Base-by-base conservation (phyloP, 2,888 invertebrate genomes). In the Drosophila cognata region DNA sequence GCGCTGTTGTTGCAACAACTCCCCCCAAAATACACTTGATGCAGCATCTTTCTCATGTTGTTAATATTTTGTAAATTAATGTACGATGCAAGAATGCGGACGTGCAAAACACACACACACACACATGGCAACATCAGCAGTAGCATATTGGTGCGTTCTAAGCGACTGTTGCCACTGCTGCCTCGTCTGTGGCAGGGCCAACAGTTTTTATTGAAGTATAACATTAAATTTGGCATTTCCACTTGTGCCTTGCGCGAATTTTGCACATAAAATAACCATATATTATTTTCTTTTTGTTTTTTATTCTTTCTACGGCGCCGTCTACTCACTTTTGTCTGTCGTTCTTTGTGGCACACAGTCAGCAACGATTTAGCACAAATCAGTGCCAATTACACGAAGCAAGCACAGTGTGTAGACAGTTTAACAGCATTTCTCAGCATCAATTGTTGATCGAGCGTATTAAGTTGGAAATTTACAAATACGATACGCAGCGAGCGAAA, bases 11-110 rank as follows among this genome's bases (percentile, higher is more conserved):
- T 71, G 63, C 69, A 59, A 50, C 74, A 38, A 16, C 28, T 53
- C 21, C 36, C 3, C 33, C 16, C 13, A n/a, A 33, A 28, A 50
- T 50, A 50, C 46, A 50, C 46, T n/a, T 43, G 25, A 59, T 53
- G 28, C 59, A 56, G 75, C 64, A 57, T 57, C 46, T 38, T 43
- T 63, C 82, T 69, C 89, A 79, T 76, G 85, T 80, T 87, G 85
- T 86, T 89, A 89, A 87, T 89, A 87, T 85, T 84, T 84, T 82
- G 86, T 74, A 89, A 87, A 87, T 89, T 87, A 89, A 87, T 89
- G 87, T 88, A 88, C 90, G 88, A 89, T 88, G 86, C 79, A 82
- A 83, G 87, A 87, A 87, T 87, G 87, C 87, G 87, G 87, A 87
- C 87, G 71, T 85, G 74, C 80, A 77, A 51, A 51, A 59, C 51